These are phyloP conservation scores for Lepisosteus osseus DNA, from an alignment of 2,113 vertebrate species.

Conservation along the genomic window DNA sequence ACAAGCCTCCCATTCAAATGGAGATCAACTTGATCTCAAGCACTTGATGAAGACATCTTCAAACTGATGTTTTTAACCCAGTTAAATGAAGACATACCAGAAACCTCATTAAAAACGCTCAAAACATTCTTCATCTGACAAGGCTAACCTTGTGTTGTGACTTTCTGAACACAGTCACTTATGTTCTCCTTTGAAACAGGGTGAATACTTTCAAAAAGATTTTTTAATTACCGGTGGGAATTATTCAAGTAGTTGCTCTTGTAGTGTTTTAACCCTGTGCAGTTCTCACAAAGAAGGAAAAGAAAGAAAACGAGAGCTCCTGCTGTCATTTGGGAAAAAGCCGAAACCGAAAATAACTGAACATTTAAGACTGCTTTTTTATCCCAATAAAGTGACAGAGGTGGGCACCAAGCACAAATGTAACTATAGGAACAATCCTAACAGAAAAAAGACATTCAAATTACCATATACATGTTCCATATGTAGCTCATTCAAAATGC, in stretches of 20 bases:
- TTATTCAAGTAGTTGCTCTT: not conserved
- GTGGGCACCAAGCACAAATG: not conserved
- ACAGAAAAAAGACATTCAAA: too few species aligned
- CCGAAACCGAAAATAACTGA: too few species aligned
- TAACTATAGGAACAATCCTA: too few species aligned
- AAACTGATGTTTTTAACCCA: conserved; percentile 5
- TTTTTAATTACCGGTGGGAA: conserved; percentile 7
- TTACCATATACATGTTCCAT: too few species aligned
- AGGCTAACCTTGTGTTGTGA: not conserved
- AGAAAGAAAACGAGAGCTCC: too few species aligned
- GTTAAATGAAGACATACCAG: conserved; percentile 3
- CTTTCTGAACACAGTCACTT: conserved; percentile 8
- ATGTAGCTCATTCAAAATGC: too few species aligned
- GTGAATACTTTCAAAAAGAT: conserved; percentile 1
- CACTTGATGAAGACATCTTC: conserved; percentile 8
- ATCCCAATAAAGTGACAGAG: too few species aligned
- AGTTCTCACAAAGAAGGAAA: too few species aligned
- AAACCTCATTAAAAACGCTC: conserved; percentile 3
- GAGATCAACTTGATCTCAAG: conserved; percentile 6
- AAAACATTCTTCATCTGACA: conserved; percentile 1
- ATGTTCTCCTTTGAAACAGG: conserved; percentile 1
- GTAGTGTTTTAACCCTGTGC: not conserved
- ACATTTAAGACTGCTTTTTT: too few species aligned
- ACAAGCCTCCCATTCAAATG: conserved; percentile 5
- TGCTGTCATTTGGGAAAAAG: too few species aligned